Conservation (phyloP, 2,797 vertebrate genomes). For the Melanotaenia parkinsoni region DNA sequence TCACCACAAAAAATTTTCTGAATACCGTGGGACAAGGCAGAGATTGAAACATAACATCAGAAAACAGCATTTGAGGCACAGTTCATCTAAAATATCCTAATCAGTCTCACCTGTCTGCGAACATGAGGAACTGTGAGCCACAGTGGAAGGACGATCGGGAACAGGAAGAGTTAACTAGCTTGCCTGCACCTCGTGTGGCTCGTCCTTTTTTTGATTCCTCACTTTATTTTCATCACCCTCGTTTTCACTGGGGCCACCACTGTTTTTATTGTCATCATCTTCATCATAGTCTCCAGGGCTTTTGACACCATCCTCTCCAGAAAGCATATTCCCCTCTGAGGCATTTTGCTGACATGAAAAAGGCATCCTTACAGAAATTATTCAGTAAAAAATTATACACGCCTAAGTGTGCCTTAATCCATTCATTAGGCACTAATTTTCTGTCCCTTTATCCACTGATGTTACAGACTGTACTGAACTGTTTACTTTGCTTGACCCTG, state of each 20-base stretch:
- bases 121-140: slow-evolving; percentile 94
- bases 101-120: slow-evolving; percentile 83
- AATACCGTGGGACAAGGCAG: slow-evolving; percentile 76
- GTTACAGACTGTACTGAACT: neutral
- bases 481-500: neutral
- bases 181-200: slow-evolving; percentile 87
- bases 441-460: neutral
- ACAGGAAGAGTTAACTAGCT: slow-evolving; percentile 88
- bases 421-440: neutral
- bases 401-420: neutral
- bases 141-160: slow-evolving; percentile 91
- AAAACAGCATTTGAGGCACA: neutral
- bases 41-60: neutral
- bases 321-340: slow-evolving; percentile 52
- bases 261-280: slow-evolving; percentile 50
- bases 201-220: slow-evolving; percentile 69
- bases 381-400: too few species aligned
- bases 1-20: slow-evolving; percentile 87
- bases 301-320: slow-evolving; percentile 49
- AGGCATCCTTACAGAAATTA: neutral
- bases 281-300: slow-evolving; percentile 68
- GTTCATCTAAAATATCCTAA: neutral
- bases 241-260: slow-evolving; percentile 56
- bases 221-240: slow-evolving; percentile 62
- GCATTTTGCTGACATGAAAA: neutral